These are phyloP conservation scores for Capitella teleta DNA, from an alignment of 1,140 invertebrate species.

Conservation along the genomic window DNA sequence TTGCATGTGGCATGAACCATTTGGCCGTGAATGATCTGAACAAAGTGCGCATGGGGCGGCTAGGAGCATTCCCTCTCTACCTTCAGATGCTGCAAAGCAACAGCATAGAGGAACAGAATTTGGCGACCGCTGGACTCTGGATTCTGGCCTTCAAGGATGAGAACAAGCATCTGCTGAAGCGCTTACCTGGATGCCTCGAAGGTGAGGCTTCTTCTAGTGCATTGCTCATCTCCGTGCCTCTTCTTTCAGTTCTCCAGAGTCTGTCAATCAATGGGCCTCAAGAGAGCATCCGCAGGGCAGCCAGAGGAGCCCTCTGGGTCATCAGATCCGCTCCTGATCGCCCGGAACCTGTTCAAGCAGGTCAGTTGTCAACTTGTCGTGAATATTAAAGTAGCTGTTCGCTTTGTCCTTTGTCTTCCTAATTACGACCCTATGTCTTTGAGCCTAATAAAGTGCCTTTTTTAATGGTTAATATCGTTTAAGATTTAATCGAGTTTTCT, in stretches of 20 bases:
- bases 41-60: conserved; percentile 22
- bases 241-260: conserved; percentile 9
- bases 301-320: conserved; percentile 29
- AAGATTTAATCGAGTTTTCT: no score
- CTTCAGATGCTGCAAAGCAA: conserved; percentile 15
- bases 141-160: conserved; percentile 22
- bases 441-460: no score
- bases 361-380: background rate
- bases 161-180: conserved; percentile 21
- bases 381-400: background rate
- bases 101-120: conserved; percentile 16
- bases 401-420: no score
- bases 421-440: no score
- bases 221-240: background rate
- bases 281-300: conserved; percentile 21
- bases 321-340: conserved; percentile 3
- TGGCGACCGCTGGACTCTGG: conserved; percentile 25
- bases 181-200: conserved; percentile 20
- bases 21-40: conserved; percentile 28
- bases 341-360: background rate
- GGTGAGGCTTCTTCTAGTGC: conserved; percentile 14
- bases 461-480: no score
- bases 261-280: conserved; percentile 5
- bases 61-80: conserved; percentile 21
- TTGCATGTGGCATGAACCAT: conserved; percentile 25